Conservation (phyloP, 2,888 invertebrate species). For the Quadroppia sp. region DNA sequence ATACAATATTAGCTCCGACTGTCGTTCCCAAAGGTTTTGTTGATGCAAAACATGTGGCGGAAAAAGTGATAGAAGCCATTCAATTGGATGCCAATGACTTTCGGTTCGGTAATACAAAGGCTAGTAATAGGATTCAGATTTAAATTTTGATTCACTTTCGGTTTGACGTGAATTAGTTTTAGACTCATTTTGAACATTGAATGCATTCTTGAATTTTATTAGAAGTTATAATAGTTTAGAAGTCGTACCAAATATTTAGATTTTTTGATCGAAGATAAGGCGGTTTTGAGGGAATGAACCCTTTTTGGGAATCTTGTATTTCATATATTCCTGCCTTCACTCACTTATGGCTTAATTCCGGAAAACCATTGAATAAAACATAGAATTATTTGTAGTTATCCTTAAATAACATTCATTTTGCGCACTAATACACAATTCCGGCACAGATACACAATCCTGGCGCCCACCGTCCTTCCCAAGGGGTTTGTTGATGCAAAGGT, state of each 20-base stretch:
- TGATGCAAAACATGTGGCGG: conserved; percentile 56
- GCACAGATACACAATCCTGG: conserved; percentile 49
- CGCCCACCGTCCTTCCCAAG: conserved; percentile 53
- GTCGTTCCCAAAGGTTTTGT: conserved; percentile 55
- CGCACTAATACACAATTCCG: conserved; percentile 16
- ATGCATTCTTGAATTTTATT: background rate
- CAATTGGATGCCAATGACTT: conserved; percentile 88
- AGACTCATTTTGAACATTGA: background rate
- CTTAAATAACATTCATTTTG: conserved; percentile 12
- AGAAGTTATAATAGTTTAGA: too few species aligned
- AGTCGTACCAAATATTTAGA: too few species aligned
- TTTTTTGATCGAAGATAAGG: too few species aligned
- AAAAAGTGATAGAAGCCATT: conserved; percentile 68
- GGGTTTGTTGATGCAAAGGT: conserved; percentile 57
- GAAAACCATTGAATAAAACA: background rate
- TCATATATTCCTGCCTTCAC: background rate
- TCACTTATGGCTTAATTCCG: background rate
- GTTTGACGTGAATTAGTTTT: background rate
- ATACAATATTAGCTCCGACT: conserved; percentile 49
- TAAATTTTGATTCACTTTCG: too few species aligned
- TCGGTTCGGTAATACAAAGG: conserved; percentile 57
- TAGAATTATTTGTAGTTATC: too few species aligned
- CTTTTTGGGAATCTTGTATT: too few species aligned
- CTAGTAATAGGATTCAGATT: conserved; percentile 41
- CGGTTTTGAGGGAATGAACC: too few species aligned